These are phyloP conservation scores for Dromaius novaehollandiae DNA, from an alignment of 2,113 vertebrate species.

Conservation along the genomic window DNA sequence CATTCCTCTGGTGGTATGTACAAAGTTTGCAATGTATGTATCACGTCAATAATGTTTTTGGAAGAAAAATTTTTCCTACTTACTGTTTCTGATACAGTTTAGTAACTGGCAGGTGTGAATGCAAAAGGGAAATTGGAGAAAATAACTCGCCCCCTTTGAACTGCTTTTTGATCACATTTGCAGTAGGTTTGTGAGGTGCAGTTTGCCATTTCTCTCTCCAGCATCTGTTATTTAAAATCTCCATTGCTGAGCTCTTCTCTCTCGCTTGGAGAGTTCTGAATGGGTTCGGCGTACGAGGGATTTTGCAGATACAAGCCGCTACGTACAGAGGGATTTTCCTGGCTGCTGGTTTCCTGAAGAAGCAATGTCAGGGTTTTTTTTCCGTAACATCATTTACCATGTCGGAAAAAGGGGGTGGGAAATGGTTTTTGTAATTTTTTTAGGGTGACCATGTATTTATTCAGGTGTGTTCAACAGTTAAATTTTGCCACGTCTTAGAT, in stretches of 20 bases:
- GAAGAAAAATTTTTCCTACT: neutral
- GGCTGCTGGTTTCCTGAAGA: neutral
- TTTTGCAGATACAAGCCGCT: neutral
- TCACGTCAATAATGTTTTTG: neutral
- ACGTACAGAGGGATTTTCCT: neutral
- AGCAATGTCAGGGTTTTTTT: neutral
- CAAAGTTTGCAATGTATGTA: neutral
- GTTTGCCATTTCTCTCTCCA: neutral
- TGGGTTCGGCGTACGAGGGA: neutral
- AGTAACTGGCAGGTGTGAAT: neutral
- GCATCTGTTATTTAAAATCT: neutral
- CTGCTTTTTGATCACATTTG: neutral
- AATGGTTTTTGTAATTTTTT: neutral
- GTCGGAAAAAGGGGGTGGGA: fast-evolving
- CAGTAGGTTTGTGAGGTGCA: neutral
- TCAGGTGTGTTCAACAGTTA: neutral
- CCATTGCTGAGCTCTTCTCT: neutral
- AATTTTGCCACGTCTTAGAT: conserved; percentile 55
- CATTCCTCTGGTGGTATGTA: fast-evolving
- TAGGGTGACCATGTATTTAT: neutral
- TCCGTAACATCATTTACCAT: neutral
- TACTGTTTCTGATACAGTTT: neutral
- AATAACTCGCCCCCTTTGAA: neutral
- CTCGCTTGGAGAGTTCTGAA: neutral
- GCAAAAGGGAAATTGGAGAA: neutral